phyloP scores from a whole-genome alignment of 2,888 invertebrate genomes.

The Stenolophus ochropezus region DNA sequence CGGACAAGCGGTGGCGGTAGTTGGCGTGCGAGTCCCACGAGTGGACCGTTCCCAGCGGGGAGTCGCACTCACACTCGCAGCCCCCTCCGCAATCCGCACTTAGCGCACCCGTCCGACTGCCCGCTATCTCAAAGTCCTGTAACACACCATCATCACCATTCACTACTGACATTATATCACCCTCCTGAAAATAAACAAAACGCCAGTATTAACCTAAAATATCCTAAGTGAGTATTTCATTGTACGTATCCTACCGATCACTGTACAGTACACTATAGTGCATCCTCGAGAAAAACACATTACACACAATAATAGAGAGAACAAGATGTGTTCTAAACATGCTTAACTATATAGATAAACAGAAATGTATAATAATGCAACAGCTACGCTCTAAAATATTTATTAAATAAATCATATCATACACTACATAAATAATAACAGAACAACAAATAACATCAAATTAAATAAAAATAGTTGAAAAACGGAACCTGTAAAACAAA shows the following conservation, averaged over 20 bases:
- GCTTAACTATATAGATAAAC: conserved; percentile 15
- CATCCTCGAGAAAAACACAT: conserved; percentile 32
- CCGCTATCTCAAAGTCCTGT: conserved; percentile 87
- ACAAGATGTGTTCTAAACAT: conserved; percentile 31
- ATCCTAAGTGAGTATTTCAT: conserved; percentile 41
- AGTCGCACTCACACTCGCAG: conserved; percentile 68
- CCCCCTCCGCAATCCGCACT: conserved; percentile 66
- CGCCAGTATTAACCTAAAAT: conserved; percentile 66
- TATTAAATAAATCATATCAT: conserved; percentile 49
- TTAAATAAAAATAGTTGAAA: conserved; percentile 52
- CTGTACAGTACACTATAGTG: conserved; percentile 35
- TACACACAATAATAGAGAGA: conserved; percentile 19
- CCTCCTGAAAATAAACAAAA: conserved; percentile 67
- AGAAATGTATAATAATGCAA: conserved; percentile 37
- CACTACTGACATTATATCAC: conserved; percentile 71
- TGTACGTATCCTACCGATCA: conserved; percentile 41
- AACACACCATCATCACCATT: conserved; percentile 69
- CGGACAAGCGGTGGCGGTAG: conserved; percentile 81
- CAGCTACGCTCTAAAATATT: conserved; percentile 50
- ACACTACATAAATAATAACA: conserved; percentile 44
- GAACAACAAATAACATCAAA: conserved; percentile 35
- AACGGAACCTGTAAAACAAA: conserved; percentile 57
- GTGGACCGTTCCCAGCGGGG: conserved; percentile 84
- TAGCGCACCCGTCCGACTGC: conserved; percentile 82
- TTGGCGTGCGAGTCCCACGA: conserved; percentile 89